Evolutionary conservation across 2,113 vertebrate genomes (phyloP), one percentile per base, ranked within the genome.

Genomic region (Accipiter virgatus): DNA sequence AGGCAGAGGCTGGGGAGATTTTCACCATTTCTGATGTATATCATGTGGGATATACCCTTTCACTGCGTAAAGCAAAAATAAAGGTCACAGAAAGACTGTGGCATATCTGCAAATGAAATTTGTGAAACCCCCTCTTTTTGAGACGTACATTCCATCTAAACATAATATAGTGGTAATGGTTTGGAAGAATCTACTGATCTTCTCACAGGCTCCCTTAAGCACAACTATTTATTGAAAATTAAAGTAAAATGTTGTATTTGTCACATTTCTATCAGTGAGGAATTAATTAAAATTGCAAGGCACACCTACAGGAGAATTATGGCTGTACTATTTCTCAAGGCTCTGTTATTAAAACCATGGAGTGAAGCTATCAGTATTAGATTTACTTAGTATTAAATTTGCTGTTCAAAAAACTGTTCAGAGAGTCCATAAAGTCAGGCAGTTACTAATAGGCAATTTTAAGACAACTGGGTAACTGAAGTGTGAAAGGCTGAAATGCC

Each of bases 401-500:
- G 31, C 78, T 88, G 77, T 67, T 95, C 40, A 72, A 61, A 92
- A 95, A 27, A 31, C 59, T 88, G 65, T 43, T 89, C 40, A 40
- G 71, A 77, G 89, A 92, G 63, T 67, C 38, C 75, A 68, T 90
- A 43, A 95, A 93, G 65, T 25, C 84, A 72, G 78, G 71, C 86
- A 95, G 91, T 70, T 79, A 43, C 95, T 97, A 96, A 97, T 68
- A 88, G 93, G 85, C 92, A 95, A 92, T 97, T 95, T 90, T 63
- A 81, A 96, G 91, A 93, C 92, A 93, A 90, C 83, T 82, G 58
- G 58, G 38, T 42, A 96, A 97, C 50, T 94, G 95, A n/a, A 96
- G 85, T 97, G 94, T 96, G 93, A 97, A 97, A 94, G 94, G 80
- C 96, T 97, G 86, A 67, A 88, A 84, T 78, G 91, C 94, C 93